Base-by-base conservation (phyloP, 2,113 vertebrate species). In the Fulmarus glacialis region DNA sequence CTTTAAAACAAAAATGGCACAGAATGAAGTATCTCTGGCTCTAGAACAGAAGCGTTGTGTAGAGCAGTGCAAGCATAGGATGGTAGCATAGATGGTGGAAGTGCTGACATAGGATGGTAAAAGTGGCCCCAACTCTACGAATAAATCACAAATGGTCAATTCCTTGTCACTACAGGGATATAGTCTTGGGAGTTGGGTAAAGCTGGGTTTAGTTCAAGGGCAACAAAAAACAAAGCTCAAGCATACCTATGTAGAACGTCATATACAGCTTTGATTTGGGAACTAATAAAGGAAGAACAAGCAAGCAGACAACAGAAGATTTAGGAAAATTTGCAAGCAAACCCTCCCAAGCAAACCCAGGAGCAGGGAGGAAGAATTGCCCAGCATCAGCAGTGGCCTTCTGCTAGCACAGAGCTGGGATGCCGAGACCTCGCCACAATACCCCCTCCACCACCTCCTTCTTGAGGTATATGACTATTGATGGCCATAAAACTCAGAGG, bases 121-220 rank as follows among this genome's bases (percentile, higher is more conserved):
- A 1, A 21, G 23, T 63, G 15, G 21, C 19, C 16, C 7, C n/a
- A 64, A 50, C 7, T 2, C 5, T 8, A 36, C 0, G 5, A 88
- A 67, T 63, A 59, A 43, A 70, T 50, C n/a, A 73, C 24, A 21
- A 52, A 0, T 24, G n/a, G 5, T 32, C 73, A 79, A 21, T 34
- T 89, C 22, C 74, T 55, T 29, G 12, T 79, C 50, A 52, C 40
- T 82, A 4, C 17, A 66, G 40, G 14, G 34, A 34, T 17, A 6
- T 6, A 58, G 17, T 13, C 53, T 58, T 52, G 30, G 34, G 26
- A 85, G 12, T 13, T 40, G 66, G 8, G 12, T 40, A 66, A 74
- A 89, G 26, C 16, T 74, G 36, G 7, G 14, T 86, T 88, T 74
- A 42, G 29, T 19, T 83, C 45, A 67, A 42, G 45, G 27, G 27